Conservation (phyloP, 1,140 invertebrate species). For the Tigriopus japonicus region DNA sequence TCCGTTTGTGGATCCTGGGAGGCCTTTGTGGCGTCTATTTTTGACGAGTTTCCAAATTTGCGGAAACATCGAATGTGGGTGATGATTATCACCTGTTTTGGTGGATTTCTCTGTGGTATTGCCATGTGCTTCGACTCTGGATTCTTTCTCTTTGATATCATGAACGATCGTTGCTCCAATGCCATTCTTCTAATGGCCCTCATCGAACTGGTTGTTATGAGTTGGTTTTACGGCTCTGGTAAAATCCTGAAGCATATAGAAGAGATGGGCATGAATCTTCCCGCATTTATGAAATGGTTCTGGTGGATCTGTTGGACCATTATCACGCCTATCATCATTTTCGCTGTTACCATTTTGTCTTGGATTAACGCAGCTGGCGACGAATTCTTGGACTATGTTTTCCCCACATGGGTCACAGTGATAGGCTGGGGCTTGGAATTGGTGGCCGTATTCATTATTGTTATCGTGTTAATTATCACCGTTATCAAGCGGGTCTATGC, state of each 20-base stretch:
- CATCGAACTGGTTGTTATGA: not conserved
- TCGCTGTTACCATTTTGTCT: not conserved
- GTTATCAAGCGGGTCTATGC: not conserved
- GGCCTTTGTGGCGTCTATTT: not conserved
- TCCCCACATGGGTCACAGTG: not conserved
- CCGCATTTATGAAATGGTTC: not conserved
- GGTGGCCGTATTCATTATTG: not conserved
- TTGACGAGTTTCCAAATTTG: not conserved
- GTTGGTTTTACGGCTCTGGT: not conserved
- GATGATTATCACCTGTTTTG: not conserved
- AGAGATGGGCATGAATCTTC: not conserved
- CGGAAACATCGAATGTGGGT: not conserved
- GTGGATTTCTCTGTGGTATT: not conserved
- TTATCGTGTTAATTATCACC: not conserved
- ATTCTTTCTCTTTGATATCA: not conserved
- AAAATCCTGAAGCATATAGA: not conserved
- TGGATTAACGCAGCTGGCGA: not conserved
- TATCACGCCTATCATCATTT: not conserved
- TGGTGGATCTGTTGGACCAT: not conserved
- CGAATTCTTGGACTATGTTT: not conserved
- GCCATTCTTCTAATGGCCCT: not conserved
- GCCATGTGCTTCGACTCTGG: conserved; percentile 1
- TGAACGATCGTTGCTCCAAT: not conserved
- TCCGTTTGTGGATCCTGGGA: not conserved
- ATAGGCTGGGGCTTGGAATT: not conserved